phyloP scores from a whole-genome alignment of 2,797 vertebrate genomes.

The Aselliscus stoliczkanus region DNA sequence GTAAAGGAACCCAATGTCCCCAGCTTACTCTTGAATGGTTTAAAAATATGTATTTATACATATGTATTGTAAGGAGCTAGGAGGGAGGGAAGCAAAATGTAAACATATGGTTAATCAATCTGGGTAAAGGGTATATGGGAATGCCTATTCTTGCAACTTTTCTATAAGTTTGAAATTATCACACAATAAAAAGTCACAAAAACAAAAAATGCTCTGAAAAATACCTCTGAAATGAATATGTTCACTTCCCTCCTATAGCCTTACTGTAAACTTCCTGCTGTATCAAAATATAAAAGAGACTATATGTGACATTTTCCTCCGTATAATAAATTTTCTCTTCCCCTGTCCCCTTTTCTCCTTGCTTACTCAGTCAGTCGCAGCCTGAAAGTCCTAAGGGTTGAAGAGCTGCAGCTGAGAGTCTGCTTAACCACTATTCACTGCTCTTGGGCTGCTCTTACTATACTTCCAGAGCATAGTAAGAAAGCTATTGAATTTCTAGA shows the following conservation, averaged over 20 bases:
- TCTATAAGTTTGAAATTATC: not conserved
- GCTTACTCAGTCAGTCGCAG: not conserved
- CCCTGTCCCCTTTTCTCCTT: not conserved
- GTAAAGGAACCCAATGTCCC: not conserved
- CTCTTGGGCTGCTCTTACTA: not conserved
- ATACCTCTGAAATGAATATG: not conserved
- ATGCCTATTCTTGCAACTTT: not conserved
- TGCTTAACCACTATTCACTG: not conserved
- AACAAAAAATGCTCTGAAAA: not conserved
- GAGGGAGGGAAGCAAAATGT: not conserved
- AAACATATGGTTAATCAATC: not conserved
- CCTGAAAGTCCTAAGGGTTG: not conserved
- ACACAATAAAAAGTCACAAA: not conserved
- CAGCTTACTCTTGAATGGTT: not conserved
- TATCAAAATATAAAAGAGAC: not conserved
- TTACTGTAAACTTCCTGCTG: not conserved
- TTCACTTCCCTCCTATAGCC: not conserved
- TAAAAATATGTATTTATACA: not conserved
- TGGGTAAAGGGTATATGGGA: not conserved
- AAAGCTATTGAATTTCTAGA: not conserved
- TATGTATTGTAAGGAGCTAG: not conserved
- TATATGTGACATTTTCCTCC: not conserved
- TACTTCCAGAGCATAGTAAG: not conserved
- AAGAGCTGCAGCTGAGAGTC: not conserved
- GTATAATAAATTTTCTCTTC: not conserved